Percentiles rank a stretch among this genome's conserved stretches.
Evolutionary conservation across 2,888 invertebrate species (phyloP).

Genomic region (Acleris sparsana): DNA sequence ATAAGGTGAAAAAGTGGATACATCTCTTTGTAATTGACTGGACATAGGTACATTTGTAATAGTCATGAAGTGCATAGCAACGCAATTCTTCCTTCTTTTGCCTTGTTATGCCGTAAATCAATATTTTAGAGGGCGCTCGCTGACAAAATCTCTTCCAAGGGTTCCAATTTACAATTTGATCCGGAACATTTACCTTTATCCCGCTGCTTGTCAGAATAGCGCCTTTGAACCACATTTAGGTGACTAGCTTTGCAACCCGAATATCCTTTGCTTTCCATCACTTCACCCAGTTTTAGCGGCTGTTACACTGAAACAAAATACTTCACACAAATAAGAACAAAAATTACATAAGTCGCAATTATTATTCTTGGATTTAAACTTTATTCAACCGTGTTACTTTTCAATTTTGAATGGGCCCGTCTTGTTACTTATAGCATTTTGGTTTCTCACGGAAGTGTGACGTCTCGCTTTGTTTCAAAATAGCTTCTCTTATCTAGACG

Average conservation of each 20-base stretch:
- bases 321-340: neutral
- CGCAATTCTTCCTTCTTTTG: too few species aligned
- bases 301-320: neutral
- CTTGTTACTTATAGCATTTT: neutral
- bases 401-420: neutral
- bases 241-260: neutral
- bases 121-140: too few species aligned
- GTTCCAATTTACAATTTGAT: too few species aligned
- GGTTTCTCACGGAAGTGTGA: neutral
- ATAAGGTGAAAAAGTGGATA: too few species aligned
- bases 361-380: too few species aligned
- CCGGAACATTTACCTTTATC: too few species aligned
- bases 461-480: conserved; percentile 14
- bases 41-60: too few species aligned
- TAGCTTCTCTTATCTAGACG: conserved; percentile 5
- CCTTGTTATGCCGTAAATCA: too few species aligned
- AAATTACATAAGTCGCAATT: neutral
- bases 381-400: neutral
- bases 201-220: too few species aligned
- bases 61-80: too few species aligned
- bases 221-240: neutral
- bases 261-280: neutral
- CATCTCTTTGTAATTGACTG: too few species aligned
- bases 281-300: neutral
- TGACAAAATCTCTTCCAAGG: too few species aligned